These are phyloP conservation scores for Phenganax stokvisi DNA, from an alignment of 92 coral and sea anemone species.

Conservation along the genomic window DNA sequence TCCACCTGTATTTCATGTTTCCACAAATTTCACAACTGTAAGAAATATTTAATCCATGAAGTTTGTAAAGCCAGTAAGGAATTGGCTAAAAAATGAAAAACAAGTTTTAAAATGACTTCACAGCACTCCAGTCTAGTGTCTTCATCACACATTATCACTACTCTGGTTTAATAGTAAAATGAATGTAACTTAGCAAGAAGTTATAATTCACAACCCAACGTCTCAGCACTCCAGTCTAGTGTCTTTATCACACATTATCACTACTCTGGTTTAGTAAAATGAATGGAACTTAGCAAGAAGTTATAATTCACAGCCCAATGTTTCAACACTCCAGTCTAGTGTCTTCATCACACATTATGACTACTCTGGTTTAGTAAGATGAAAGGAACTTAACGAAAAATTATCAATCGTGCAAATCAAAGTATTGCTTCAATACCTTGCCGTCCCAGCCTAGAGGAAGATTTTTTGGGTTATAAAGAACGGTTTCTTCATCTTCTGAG, in stretches of 20 bases:
- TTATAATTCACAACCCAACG: neutral
- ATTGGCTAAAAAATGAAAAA: constrained; percentile 62
- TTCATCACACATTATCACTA: neutral
- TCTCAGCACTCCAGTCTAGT: too few relatives aligned
- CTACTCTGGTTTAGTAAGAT: too few relatives aligned
- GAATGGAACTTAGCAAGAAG: too few relatives aligned
- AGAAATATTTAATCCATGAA: constrained; percentile 89
- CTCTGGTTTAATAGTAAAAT: neutral
- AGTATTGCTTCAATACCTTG: constrained; percentile 53
- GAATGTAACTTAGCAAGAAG: neutral
- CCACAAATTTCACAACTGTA: constrained; percentile 98
- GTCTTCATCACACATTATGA: too few relatives aligned
- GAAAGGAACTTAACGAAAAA: neutral
- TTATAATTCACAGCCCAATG: too few relatives aligned
- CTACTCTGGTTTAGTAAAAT: too few relatives aligned
- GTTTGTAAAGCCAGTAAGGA: constrained; percentile 96
- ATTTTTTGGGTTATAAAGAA: constrained; percentile 92
- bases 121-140: neutral
- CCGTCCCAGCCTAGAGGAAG: constrained; percentile 99
- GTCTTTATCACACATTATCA: too few relatives aligned
- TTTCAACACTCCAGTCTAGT: too few relatives aligned
- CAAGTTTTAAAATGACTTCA: neutral
- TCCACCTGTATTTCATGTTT: constrained; percentile 86
- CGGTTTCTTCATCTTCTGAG: constrained; percentile 98
- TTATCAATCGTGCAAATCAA: neutral